phyloP scores from a whole-genome alignment of 35 echinoderm and acorn worm species.

The Strongylocentrotus purpuratus region DNA sequence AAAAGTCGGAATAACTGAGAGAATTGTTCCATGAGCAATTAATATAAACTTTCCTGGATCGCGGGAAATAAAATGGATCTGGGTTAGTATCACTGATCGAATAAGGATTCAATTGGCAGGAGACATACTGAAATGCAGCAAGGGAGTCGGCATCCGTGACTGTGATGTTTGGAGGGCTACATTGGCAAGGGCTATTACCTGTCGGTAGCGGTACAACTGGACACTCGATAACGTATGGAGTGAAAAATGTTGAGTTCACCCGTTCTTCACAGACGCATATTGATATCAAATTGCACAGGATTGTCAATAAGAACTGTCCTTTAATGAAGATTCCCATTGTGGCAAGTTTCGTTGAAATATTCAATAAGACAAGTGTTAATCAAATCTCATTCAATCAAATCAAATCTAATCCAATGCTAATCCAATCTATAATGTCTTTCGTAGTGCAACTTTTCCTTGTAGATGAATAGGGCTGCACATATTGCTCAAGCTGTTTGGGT shows the following conservation, averaged over 20 bases:
- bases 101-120: not conserved
- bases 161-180: slow-evolving; percentile 5
- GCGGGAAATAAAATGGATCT: not conserved
- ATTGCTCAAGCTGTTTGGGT: no score
- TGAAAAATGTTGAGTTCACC: not conserved
- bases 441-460: no score
- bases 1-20: not conserved
- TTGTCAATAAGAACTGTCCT: not conserved
- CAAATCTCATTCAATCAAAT: not conserved
- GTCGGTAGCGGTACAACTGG: not conserved
- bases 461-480: not conserved
- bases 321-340: not conserved
- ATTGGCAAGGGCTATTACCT: not conserved
- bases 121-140: not conserved
- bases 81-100: not conserved
- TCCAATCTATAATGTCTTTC: no score
- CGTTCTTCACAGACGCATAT: not conserved
- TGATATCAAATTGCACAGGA: not conserved
- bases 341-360: not conserved
- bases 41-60: not conserved
- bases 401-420: no score
- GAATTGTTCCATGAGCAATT: not conserved
- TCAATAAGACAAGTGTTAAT: not conserved
- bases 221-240: not conserved
- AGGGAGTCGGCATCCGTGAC: not conserved